Evolutionary conservation across 2,113 vertebrate species (phyloP).

Genomic region (Perca flavescens): DNA sequence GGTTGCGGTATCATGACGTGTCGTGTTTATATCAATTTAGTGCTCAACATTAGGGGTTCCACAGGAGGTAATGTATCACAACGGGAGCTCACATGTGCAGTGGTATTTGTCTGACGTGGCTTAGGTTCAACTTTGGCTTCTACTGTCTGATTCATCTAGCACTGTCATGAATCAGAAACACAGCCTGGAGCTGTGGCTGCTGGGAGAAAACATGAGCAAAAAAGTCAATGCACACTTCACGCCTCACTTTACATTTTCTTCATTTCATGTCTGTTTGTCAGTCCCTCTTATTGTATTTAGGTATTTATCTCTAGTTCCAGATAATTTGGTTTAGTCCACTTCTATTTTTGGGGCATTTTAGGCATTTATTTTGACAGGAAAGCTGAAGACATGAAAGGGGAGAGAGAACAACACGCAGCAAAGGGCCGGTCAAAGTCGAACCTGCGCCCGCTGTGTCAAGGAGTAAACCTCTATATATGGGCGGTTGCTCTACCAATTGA

Average conservation of each 20-base stretch:
- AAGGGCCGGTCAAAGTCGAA: too few species aligned
- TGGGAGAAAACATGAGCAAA: slow-evolving; percentile 14
- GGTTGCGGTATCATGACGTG: slow-evolving; percentile 1
- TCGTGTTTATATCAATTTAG: slow-evolving; percentile 28
- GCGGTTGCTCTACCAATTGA: too few species aligned
- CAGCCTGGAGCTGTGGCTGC: slow-evolving; percentile 16
- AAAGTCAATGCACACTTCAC: too few species aligned
- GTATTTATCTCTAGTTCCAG: slow-evolving; percentile 7
- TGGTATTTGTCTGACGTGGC: slow-evolving; percentile 20
- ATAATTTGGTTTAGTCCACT: slow-evolving; percentile 13
- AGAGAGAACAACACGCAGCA: too few species aligned
- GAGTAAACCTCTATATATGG: too few species aligned
- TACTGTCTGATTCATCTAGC: slow-evolving; percentile 12
- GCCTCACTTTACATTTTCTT: too few species aligned
- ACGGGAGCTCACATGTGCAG: slow-evolving; percentile 33
- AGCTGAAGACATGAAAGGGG: too few species aligned
- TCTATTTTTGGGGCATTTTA: background rate
- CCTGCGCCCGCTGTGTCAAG: too few species aligned
- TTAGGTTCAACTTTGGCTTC: background rate
- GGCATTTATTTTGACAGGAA: too few species aligned
- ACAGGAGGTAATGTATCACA: background rate
- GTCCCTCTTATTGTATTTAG: background rate
- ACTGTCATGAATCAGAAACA: slow-evolving; percentile 27
- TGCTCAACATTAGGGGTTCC: background rate
- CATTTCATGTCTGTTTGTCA: background rate